Percentiles rank a stretch among this genome's conserved stretches.
These are phyloP conservation scores for Alectura lathami DNA, from an alignment of 2,113 vertebrate species.

Conservation along the genomic window DNA sequence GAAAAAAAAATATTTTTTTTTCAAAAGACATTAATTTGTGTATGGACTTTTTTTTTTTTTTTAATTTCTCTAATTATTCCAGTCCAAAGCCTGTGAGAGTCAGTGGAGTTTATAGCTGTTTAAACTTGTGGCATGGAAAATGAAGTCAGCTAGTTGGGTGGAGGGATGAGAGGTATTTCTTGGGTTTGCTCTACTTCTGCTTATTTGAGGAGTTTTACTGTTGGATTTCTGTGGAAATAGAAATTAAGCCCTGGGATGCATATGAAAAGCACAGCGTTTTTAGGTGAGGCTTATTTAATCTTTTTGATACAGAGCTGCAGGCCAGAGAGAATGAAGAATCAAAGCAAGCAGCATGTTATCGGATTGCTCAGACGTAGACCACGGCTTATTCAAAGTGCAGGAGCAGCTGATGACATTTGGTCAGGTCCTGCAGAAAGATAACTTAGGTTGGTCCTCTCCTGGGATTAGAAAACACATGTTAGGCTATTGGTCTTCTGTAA, in stretches of 20 bases:
- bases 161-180: background rate
- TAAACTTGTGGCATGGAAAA: background rate
- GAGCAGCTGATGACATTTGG: background rate
- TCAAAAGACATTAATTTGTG: background rate
- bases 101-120: background rate
- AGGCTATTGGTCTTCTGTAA: background rate
- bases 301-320: background rate
- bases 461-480: background rate
- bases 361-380: background rate
- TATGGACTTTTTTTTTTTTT: background rate
- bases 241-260: background rate
- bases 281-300: background rate
- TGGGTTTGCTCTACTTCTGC: background rate
- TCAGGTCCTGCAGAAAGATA: background rate
- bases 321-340: background rate
- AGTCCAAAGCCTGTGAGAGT: background rate
- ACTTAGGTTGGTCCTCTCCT: background rate
- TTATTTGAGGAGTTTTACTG: background rate
- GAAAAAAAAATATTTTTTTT: conserved; percentile 34
- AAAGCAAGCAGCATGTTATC: background rate
- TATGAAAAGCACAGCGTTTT: background rate
- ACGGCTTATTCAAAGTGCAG: background rate
- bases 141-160: background rate
- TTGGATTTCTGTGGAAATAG: background rate
- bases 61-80: background rate